phyloP scores from a whole-genome alignment of 2,797 vertebrate species.

The Gallinago solitaria region DNA sequence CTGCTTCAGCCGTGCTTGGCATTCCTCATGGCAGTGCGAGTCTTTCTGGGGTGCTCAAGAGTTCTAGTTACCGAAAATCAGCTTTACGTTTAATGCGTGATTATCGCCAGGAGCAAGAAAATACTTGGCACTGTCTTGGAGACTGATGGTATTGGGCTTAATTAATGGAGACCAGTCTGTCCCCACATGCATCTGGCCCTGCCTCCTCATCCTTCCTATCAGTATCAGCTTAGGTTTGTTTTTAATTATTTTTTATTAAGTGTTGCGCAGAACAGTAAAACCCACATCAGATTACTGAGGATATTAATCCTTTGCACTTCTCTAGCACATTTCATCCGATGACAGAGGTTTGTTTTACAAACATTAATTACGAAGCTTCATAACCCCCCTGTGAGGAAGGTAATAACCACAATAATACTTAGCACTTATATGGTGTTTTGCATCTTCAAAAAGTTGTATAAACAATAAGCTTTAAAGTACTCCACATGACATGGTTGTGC shows the following conservation, averaged over 20 bases:
- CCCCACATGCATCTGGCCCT: neutral
- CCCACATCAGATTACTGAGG: constrained; percentile 55
- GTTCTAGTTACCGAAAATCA: neutral
- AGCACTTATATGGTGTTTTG: constrained; percentile 24
- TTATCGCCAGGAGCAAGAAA: neutral
- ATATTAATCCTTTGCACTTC: constrained; percentile 62
- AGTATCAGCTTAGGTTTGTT: constrained; percentile 29
- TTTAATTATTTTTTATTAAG: constrained; percentile 59
- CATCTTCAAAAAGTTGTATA: constrained; percentile 27
- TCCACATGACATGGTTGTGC: neutral
- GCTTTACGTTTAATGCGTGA: neutral
- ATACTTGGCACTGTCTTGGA: constrained; percentile 11
- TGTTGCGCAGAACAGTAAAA: constrained; percentile 39
- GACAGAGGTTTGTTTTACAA: constrained; percentile 56
- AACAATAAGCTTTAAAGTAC: constrained; percentile 26
- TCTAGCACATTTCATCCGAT: neutral
- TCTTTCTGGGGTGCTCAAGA: neutral
- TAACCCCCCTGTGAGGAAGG: constrained; percentile 36
- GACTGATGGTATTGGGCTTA: neutral
- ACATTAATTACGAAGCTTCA: constrained; percentile 52
- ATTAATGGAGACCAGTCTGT: constrained; percentile 9
- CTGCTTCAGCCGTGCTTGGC: neutral
- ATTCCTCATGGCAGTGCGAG: neutral
- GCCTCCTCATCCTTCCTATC: constrained; percentile 14
- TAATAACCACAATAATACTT: constrained; percentile 56